Conservation (phyloP, 1,140 invertebrate species). For the Saccostrea glomerata region DNA sequence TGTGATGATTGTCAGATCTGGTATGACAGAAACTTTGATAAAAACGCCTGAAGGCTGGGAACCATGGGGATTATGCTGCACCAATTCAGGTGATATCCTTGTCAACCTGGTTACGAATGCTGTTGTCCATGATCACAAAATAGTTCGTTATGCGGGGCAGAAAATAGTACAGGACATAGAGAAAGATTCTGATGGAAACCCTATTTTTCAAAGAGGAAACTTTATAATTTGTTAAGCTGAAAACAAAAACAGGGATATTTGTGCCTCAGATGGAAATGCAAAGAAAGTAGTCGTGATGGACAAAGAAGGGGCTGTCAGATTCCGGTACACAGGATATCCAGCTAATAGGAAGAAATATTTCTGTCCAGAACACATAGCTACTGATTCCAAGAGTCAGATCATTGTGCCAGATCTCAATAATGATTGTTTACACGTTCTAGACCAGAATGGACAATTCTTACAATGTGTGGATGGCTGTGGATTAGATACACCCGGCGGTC, state of each 20-base stretch:
- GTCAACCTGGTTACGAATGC: too few relatives aligned
- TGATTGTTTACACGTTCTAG: too few relatives aligned
- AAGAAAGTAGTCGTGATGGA: neutral
- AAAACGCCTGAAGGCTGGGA: neutral
- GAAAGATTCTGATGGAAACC: too few relatives aligned
- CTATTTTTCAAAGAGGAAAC: neutral
- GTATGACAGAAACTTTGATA: neutral
- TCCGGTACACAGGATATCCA: neutral
- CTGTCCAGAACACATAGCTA: too few relatives aligned
- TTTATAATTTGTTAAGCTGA: neutral
- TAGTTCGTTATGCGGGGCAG: neutral
- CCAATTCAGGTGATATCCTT: too few relatives aligned
- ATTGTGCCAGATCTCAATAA: too few relatives aligned
- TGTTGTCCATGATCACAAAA: neutral
- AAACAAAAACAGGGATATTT: neutral
- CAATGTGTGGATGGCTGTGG: too few relatives aligned
- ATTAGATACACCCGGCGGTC: too few relatives aligned
- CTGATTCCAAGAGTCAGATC: too few relatives aligned
- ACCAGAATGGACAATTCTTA: too few relatives aligned
- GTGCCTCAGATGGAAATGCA: neutral
- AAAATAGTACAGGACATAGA: neutral
- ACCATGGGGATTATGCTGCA: neutral
- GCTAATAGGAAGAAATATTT: too few relatives aligned
- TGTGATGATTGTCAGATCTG: conserved; percentile 1
- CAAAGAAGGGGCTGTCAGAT: neutral